phyloP scores from a whole-genome alignment of 2,797 vertebrate genomes.

The Leuciscus waleckii region DNA sequence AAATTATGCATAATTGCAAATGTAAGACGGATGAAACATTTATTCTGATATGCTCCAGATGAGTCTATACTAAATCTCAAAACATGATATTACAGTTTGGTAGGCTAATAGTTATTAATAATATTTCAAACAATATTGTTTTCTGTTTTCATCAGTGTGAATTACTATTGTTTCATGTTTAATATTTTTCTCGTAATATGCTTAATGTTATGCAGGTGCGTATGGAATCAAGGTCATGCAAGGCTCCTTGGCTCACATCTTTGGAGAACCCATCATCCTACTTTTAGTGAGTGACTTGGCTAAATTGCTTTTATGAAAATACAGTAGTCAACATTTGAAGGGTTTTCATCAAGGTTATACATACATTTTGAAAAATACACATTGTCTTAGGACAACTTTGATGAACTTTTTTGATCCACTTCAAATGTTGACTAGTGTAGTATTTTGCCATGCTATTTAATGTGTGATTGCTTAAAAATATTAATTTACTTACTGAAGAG shows the following conservation, averaged over 20 bases:
- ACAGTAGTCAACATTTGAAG: no score
- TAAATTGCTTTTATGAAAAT: no score
- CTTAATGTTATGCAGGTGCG: not conserved
- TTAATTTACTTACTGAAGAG: not conserved
- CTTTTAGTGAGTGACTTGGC: not conserved
- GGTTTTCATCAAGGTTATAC: no score
- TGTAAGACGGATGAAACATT: slow-evolving; percentile 64
- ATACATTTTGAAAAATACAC: no score
- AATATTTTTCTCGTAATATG: not conserved
- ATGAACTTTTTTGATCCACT: no score
- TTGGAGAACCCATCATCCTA: not conserved
- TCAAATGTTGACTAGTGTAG: no score
- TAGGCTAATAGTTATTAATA: no score
- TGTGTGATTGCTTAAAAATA: not conserved
- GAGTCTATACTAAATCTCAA: not conserved
- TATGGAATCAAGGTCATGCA: not conserved
- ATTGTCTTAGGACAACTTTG: no score
- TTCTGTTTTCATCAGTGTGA: not conserved
- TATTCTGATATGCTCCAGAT: slow-evolving; percentile 12
- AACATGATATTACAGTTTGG: slow-evolving; percentile 10
- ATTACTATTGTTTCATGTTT: not conserved
- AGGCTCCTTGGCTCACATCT: not conserved
- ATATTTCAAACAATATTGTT: not conserved
- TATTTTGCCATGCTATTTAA: not conserved
- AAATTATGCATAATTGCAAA: slow-evolving; percentile 73